Evolutionary conservation across 2,888 invertebrate species (phyloP).

Genomic region (Ceriagrion tenellum): DNA sequence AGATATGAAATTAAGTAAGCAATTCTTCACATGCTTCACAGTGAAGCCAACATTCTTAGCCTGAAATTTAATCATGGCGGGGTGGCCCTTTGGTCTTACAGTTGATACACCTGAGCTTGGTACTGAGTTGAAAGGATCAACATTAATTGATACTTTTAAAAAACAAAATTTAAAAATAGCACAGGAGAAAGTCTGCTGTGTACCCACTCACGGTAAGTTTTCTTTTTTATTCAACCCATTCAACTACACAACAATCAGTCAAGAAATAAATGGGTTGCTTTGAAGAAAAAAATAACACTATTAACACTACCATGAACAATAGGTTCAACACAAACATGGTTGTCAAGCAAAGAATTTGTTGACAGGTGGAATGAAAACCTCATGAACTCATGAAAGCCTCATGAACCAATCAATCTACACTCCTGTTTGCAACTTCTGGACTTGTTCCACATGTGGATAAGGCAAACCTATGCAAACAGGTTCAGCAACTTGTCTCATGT

Average conservation of each 20-base stretch:
- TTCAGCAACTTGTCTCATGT: conserved; percentile 61
- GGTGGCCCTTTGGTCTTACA: conserved; percentile 64
- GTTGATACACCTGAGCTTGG: conserved; percentile 65
- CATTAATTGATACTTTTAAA: conserved; percentile 60
- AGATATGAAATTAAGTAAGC: conserved; percentile 65
- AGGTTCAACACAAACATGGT: conserved; percentile 67
- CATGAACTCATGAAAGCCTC: conserved; percentile 61
- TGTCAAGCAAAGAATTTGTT: conserved; percentile 66
- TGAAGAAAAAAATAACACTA: conserved; percentile 65
- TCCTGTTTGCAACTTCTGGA: conserved; percentile 68
- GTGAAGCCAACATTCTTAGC: conserved; percentile 49
- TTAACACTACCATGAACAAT: conserved; percentile 61
- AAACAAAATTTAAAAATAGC: conserved; percentile 67
- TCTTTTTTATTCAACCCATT: conserved; percentile 68
- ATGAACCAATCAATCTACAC: conserved; percentile 55
- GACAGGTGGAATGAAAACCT: conserved; percentile 67
- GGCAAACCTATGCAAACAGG: conserved; percentile 69
- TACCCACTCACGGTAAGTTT: conserved; percentile 64
- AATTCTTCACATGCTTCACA: conserved; percentile 62
- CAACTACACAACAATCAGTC: conserved; percentile 69
- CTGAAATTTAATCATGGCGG: conserved; percentile 35
- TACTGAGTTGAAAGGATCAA: conserved; percentile 66
- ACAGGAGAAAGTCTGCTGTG: conserved; percentile 60
- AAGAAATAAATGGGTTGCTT: conserved; percentile 67
- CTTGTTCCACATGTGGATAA: conserved; percentile 68